Conservation (phyloP, 2,888 invertebrate genomes). For the Pyrgus malvae region DNA sequence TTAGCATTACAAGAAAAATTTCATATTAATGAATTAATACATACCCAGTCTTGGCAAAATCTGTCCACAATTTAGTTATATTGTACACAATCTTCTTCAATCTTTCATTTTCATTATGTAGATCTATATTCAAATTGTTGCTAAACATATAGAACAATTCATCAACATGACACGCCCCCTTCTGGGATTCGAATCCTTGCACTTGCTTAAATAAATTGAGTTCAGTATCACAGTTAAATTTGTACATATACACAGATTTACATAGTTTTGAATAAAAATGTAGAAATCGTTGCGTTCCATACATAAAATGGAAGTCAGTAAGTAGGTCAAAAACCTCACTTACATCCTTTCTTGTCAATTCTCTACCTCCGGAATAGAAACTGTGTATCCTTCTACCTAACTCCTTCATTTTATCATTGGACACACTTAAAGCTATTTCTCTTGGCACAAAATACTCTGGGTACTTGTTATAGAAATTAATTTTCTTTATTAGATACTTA, state of each 20-base stretch:
- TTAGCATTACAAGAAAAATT: too few species aligned
- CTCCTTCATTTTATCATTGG: constrained; percentile 32
- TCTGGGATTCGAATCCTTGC: constrained; percentile 24
- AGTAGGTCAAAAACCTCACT: constrained; percentile 30
- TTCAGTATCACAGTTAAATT: constrained; percentile 42
- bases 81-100: constrained; percentile 46
- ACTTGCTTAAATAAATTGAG: constrained; percentile 41
- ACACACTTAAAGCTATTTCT: constrained; percentile 39
- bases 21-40: too few species aligned
- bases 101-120: constrained; percentile 44
- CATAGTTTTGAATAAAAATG: constrained; percentile 32
- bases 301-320: constrained; percentile 37
- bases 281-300: constrained; percentile 38
- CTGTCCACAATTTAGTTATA: constrained; percentile 62
- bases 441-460: constrained; percentile 41
- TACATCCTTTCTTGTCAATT: constrained; percentile 33
- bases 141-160: constrained; percentile 63
- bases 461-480: constrained; percentile 40
- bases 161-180: constrained; percentile 64
- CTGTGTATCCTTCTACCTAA: constrained; percentile 39
- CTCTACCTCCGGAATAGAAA: constrained; percentile 37
- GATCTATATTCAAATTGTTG: constrained; percentile 45
- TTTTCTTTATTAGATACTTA: constrained; percentile 35
- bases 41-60: constrained; percentile 57
- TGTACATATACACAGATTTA: constrained; percentile 40